phyloP scores from a whole-genome alignment of 1,140 invertebrate species.

The Magallana gigas region DNA sequence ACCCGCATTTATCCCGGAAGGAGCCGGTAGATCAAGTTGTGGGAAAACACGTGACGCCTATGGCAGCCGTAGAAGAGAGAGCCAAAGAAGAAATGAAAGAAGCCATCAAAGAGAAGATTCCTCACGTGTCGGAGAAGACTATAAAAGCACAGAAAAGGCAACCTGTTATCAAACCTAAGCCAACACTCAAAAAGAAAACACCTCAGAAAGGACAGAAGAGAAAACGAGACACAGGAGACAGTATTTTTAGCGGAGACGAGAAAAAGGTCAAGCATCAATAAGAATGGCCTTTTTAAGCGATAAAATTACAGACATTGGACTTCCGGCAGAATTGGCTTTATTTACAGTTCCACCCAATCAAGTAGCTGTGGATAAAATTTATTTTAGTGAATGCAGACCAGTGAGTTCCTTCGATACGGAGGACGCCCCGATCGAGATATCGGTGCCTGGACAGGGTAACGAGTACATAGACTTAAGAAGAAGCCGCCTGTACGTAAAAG shows the following conservation, averaged over 20 bases:
- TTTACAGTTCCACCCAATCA: conserved; percentile 46
- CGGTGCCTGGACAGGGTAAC: conserved; percentile 29
- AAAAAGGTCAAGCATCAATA: no score
- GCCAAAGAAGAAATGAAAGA: conserved; percentile 40
- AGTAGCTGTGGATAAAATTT: conserved; percentile 49
- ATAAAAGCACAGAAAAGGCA: no score
- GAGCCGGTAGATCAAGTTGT: not conserved
- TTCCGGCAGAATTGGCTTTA: no score
- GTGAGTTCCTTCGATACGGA: conserved; percentile 26
- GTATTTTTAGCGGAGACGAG: no score
- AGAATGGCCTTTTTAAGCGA: no score
- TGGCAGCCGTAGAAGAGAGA: conserved; percentile 48
- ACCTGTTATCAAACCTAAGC: no score
- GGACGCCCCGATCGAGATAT: conserved; percentile 49
- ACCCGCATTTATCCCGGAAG: not conserved
- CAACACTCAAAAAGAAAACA: no score
- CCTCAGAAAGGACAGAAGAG: no score
- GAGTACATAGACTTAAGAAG: conserved; percentile 54
- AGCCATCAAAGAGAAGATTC: conserved; percentile 1
- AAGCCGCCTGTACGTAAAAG: conserved; percentile 37
- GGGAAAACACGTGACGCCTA: conserved; percentile 34
- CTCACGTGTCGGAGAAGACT: conserved; percentile 29
- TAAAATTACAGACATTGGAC: no score
- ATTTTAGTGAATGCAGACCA: conserved; percentile 45
- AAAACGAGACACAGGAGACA: no score